Evolutionary conservation across 2,797 vertebrate species (phyloP), one percentile per base, ranked within the genome.

Genomic region (Yasuhikotakia modesta): DNA sequence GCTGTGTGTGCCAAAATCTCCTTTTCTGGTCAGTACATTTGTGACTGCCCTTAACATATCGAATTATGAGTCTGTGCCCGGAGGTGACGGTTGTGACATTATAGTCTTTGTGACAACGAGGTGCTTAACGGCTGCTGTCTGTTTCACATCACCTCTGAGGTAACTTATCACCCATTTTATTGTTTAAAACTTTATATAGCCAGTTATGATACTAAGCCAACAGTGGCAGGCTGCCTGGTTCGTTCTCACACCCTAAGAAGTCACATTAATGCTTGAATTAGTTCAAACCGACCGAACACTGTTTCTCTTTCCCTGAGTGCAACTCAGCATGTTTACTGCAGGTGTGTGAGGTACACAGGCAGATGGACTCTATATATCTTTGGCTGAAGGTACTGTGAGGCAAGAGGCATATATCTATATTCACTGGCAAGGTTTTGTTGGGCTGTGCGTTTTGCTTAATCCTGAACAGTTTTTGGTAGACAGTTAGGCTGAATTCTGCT

Each of bases 331-430:
- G 81, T 80, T 78, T 75, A 67, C 80, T 85, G 80, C 87, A 88
- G 85, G 80, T 86, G 84, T 83, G 80, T 70, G 24, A 12, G 52
- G 63, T 58, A 79, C 68, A 39, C 50, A 75, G 76, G 79, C 85
- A 86, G 87, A 86, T 84, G 85, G 82, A 64, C 69, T 57, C 78
- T 83, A 81, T 86, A 79, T 81, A 78, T 82, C 83, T 84, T 73
- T 30, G 64, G 79, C 72, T 50, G 75, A 66, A 77, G 71, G 81
- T 64, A 35, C 76, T 66, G 72, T 78, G 73, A 82, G 81, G 73
- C 52, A 17, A 53, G 32, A 77, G 46, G 24, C 60, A 76, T 69
- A 81, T 76, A 61, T 81, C n/a, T n/a, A n/a, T n/a, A n/a, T n/a
- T 76, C 66, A 58, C 76, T 67, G 57, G 58, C 27, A 2, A 32